These are phyloP conservation scores for Gonocerus acuteangulatus DNA, from an alignment of 2,888 invertebrate genomes.

Conservation along the genomic window DNA sequence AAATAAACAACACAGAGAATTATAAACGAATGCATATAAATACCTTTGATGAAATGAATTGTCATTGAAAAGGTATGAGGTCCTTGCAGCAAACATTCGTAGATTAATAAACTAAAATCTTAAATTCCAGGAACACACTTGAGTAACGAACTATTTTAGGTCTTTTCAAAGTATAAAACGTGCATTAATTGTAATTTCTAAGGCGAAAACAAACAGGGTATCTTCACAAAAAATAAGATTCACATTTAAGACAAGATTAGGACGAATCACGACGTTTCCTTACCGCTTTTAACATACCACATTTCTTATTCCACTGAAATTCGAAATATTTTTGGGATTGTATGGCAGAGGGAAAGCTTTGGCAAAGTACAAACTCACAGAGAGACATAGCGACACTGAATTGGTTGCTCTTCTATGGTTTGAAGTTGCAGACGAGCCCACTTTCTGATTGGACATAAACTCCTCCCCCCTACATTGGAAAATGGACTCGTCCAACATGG, in stretches of 20 bases:
- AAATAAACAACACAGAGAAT: too few species aligned
- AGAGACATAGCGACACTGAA: constrained; percentile 27
- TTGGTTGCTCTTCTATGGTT: constrained; percentile 21
- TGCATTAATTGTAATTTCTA: too few species aligned
- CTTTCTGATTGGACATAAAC: constrained; percentile 23
- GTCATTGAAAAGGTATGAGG: constrained; percentile 1
- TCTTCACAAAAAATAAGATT: too few species aligned
- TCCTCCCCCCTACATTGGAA: constrained; percentile 13
- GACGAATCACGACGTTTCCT: constrained; percentile 19
- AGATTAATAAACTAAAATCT: too few species aligned
- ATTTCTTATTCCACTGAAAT: constrained; percentile 20
- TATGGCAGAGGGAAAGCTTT: constrained; percentile 5
- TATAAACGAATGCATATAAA: too few species aligned
- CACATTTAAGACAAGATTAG: background rate
- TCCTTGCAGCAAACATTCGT: constrained; percentile 5
- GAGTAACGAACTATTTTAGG: too few species aligned
- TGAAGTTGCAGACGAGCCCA: constrained; percentile 28
- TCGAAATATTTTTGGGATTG: constrained; percentile 6
- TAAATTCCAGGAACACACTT: too few species aligned
- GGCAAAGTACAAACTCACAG: constrained; percentile 12
- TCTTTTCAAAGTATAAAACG: too few species aligned
- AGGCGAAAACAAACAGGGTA: too few species aligned
- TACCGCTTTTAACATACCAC: constrained; percentile 10
- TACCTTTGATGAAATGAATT: constrained; percentile 6
- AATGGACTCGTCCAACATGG: constrained; percentile 17